A percentile compares a stretch with the other conserved stretches of the same genome.
Conservation (phyloP, 1,140 invertebrate genomes). For the Maconellicoccus hirsutus region DNA sequence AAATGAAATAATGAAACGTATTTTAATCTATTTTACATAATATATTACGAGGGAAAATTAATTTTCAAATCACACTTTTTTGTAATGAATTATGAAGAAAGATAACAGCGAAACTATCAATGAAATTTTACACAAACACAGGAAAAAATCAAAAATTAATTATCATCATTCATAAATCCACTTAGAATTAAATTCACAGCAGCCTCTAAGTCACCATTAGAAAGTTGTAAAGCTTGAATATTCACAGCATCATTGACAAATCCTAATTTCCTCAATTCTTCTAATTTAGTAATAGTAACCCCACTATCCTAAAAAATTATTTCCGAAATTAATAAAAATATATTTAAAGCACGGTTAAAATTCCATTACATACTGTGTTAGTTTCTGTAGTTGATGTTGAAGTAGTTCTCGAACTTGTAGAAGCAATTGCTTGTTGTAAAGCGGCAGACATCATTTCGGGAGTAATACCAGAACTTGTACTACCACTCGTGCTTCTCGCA, state of each 20-base stretch:
- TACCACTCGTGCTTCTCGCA: neutral
- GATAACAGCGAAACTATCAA: no score
- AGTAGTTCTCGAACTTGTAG: neutral
- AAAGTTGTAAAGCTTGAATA: conserved; percentile 64
- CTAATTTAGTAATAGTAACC: conserved; percentile 46
- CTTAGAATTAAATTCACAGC: conserved; percentile 68
- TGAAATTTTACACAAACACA: no score
- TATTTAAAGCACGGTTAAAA: neutral
- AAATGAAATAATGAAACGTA: no score
- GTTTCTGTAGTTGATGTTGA: neutral
- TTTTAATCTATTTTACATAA: no score
- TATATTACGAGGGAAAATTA: no score
- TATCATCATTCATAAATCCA: conserved; percentile 30
- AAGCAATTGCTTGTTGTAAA: conserved; percentile 25
- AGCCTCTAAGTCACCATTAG: conserved; percentile 74
- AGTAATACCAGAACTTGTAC: conserved; percentile 21
- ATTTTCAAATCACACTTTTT: no score
- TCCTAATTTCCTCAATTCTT: conserved; percentile 77
- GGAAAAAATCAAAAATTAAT: no score
- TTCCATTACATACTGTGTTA: neutral
- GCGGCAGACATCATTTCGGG: conserved; percentile 12
- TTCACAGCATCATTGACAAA: conserved; percentile 74
- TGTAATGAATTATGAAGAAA: no score
- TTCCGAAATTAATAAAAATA: no score
- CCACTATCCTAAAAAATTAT: neutral